Evolutionary conservation across 2,797 vertebrate genomes (phyloP), one percentile per base, ranked within the genome.

Genomic region (Megaceryle alcyon): DNA sequence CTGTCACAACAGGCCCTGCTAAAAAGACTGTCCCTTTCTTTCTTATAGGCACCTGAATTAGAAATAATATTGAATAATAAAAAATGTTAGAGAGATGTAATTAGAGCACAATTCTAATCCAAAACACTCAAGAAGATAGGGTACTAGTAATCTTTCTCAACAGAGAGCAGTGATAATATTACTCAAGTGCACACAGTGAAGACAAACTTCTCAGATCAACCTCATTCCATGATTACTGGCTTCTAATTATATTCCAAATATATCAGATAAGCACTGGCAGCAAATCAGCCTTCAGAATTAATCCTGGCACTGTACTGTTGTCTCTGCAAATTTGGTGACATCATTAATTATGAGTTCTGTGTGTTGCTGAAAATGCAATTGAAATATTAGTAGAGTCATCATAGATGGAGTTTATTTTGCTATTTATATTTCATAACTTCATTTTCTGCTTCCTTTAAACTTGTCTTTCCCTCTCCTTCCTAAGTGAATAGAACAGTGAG

Each of bases 161-260:
- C 22, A 19, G 13, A 35, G 48, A 63, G 15, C 8, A 14, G 22
- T 29, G 54, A 28, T 54, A 82, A n/a, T 19, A 17, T 73, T 7
- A 10, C 9, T 70, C 21, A 69, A 12, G 19, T 39, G 41, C 0
- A 0, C 12, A 26, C 17, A 10, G 19, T 82, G 61, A 33, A 64
- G 56, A 77, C 56, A 39, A 68, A 0, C 29, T 92, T 87, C 86
- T 63, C 63, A 64, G 57, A 44, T 37, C 22, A 8, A n/a, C 25
- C 44, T 92, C 22, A 8, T 94, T 88, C 41, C 29, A 23, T 84
- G 41, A 44, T 70, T 69, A 12, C 23, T 72, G n/a, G 4, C 41
- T 88, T 93, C 46, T 53, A 13, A 63, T 92, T 70, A 16, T 80
- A 31, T 89, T 63, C 25, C 29, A 0, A 0, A 20, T 91, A 16